phyloP scores from a whole-genome alignment of 2,113 vertebrate species.

The Apeltes quadracus region DNA sequence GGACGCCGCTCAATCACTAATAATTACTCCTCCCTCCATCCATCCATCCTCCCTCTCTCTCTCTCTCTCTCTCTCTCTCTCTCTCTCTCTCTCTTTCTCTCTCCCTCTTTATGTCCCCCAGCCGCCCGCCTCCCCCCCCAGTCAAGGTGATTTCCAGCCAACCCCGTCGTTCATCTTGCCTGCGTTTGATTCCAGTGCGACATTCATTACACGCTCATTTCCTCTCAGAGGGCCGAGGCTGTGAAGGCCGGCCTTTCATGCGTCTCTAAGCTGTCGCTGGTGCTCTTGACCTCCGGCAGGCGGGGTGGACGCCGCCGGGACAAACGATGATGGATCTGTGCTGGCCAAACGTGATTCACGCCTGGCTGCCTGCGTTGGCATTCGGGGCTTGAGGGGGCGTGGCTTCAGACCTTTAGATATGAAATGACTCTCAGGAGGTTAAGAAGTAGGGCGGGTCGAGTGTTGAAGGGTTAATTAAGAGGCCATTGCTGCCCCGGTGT shows the following conservation, averaged over 20 bases:
- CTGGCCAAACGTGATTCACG: constrained; percentile 40
- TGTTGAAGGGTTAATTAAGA: constrained; percentile 17
- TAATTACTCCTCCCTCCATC: constrained; percentile 63
- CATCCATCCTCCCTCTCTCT: constrained; percentile 32
- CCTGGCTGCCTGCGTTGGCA: constrained; percentile 26
- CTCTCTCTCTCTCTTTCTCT: neutral
- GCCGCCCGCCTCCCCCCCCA: constrained; percentile 10
- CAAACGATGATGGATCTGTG: constrained; percentile 76
- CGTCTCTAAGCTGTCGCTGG: constrained; percentile 59
- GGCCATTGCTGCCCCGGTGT: constrained; percentile 17
- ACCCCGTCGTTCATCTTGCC: constrained; percentile 65
- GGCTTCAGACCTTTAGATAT: constrained; percentile 23
- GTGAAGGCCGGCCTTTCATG: constrained; percentile 71
- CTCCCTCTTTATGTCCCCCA: neutral
- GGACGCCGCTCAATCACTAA: constrained; percentile 69
- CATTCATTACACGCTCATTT: constrained; percentile 70
- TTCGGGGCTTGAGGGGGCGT: neutral
- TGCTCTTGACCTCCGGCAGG: constrained; percentile 60
- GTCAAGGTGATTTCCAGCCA: constrained; percentile 63
- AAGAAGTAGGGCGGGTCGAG: neutral
- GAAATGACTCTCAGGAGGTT: constrained; percentile 13
- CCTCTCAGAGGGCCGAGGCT: constrained; percentile 34
- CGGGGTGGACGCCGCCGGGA: constrained; percentile 31
- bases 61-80: neutral
- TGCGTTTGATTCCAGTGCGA: constrained; percentile 67